A percentile compares a stretch with the other conserved stretches of the same genome.
phyloP scores from a whole-genome alignment of 1,140 invertebrate genomes.

The Dinothrombium tinctorium region DNA sequence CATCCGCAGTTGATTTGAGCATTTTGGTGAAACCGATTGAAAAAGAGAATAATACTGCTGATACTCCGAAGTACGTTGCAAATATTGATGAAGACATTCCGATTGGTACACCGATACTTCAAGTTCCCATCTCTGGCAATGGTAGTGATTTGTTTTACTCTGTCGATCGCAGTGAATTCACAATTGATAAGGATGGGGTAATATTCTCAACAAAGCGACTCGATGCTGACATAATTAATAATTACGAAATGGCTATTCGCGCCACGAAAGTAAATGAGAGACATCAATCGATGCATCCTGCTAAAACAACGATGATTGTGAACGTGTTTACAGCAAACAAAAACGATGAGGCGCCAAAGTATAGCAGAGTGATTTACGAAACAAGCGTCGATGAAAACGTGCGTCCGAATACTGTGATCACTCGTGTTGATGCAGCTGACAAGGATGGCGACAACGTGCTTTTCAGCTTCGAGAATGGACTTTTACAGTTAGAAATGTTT shows the following conservation, averaged over 20 bases:
- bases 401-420: slow-evolving; percentile 58
- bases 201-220: slow-evolving; percentile 77
- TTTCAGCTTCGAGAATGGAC: slow-evolving; percentile 77
- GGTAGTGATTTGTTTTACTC: slow-evolving; percentile 82
- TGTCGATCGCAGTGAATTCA: slow-evolving; percentile 75
- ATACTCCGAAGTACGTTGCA: slow-evolving; percentile 78
- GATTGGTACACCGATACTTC: slow-evolving; percentile 42
- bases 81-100: slow-evolving; percentile 83
- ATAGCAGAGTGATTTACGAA: slow-evolving; percentile 81
- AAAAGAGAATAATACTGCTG: slow-evolving; percentile 72
- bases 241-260: no score
- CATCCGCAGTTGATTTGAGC: slow-evolving; percentile 58
- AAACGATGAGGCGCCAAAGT: slow-evolving; percentile 84
- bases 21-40: slow-evolving; percentile 34
- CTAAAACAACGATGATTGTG: slow-evolving; percentile 69
- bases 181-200: slow-evolving; percentile 64
- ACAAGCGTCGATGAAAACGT: slow-evolving; percentile 86
- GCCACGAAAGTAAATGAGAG: slow-evolving; percentile 90
- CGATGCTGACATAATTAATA: slow-evolving; percentile 80
- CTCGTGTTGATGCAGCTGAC: slow-evolving; percentile 75
- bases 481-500: slow-evolving; percentile 65
- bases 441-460: slow-evolving; percentile 82
- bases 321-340: slow-evolving; percentile 84
- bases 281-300: slow-evolving; percentile 76
- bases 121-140: slow-evolving; percentile 65